Evolutionary conservation across 1,140 invertebrate genomes (phyloP), one percentile per base, ranked within the genome.

Genomic region (Drosophila elegans): DNA sequence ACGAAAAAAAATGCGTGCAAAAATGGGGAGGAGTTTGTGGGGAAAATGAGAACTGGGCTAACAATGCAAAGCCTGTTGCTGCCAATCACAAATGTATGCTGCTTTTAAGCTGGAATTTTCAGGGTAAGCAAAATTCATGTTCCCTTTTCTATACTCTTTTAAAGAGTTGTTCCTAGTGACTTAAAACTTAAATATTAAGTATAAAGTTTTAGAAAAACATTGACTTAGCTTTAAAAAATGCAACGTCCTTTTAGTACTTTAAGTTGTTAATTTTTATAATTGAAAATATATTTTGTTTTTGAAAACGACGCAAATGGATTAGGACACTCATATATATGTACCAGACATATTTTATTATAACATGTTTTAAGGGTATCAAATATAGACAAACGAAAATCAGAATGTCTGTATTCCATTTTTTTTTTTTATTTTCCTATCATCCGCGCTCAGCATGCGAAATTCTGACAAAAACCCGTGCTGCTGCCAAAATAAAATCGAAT

Each of bases 401-500:
- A 16, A 3, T 16, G 34, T 16, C 27, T 0, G 12, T 29, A 12
- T 3, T 39, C 2, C 27, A 32, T 16, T 7, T 51, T 36, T 51
- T 39, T 36, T 59, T 56, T 21, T 21, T 21, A 13, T 63, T 42
- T 75, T 64, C 42, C 21, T 42, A 39, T 21, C 21, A 6, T 29
- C 41, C 49, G 62, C 55, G 74, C 36, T 9, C 41, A 73, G 79
- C 83, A 82, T 86, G 59, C 38, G 12, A 68, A 86, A 82, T 76
- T 34, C 13, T 7, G 38, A 3, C 38, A 41, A 68, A 55, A 78
- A 39, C 9, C 21, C 36, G 16, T 21, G 10, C 9, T 16, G 25
- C 42, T 57, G 46, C 71, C 77, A 21, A 72, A 74, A 72, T 56
- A 72, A 77, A 72, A 72, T 80, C 73, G 74, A 74, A 80, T 85